Base-by-base conservation (phyloP, 2,797 vertebrate species). In the Tiaroga cobitis region DNA sequence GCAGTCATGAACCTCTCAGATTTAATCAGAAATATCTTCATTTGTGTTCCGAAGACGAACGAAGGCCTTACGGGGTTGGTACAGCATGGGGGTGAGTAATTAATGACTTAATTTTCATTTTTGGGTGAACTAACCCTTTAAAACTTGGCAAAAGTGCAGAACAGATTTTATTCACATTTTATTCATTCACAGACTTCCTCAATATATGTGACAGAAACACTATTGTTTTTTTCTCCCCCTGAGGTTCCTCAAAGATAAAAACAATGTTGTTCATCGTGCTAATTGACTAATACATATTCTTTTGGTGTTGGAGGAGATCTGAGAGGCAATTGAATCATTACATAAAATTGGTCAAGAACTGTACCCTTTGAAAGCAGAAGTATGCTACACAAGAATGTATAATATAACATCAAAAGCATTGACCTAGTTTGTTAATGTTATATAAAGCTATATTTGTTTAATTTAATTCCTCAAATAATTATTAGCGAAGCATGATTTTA, bases 381-480 rank as follows among this genome's bases (percentile, higher is more conserved):
- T 15, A 24, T 3, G 21, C 19, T 46, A 65, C 24, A 21, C 74
- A 76, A 81, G 84, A 74, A 80, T 49, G 70, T 85, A 51, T 78
- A 26, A 67, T 75, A 76, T 61, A 86, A 88, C 85, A 87, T 90
- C 87, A 90, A 90, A 87, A 86, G 82, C 51, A 54, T 43, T 86
- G 89, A 75, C 85, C 89, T 74, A 90, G 77, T 87, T 88, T 82
- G 34, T 61, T 68, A 84, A 80, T 15, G 80, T 41, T 13, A 73
- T 86, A 76, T 81, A 67, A 68, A 86, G 63, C 68, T 65, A 84
- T 80, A 80, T 90, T 90, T 90, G 80, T 85, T 90, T 70, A 51
- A 87, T 84, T 85, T 87, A 85, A 88, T 87, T 86, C 51, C 69
- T 68, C 68, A 87, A 88, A 88, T 88, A 90, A 86, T 90, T 87